Conservation (phyloP, 2,888 invertebrate species). For the Morinoia aosen region DNA sequence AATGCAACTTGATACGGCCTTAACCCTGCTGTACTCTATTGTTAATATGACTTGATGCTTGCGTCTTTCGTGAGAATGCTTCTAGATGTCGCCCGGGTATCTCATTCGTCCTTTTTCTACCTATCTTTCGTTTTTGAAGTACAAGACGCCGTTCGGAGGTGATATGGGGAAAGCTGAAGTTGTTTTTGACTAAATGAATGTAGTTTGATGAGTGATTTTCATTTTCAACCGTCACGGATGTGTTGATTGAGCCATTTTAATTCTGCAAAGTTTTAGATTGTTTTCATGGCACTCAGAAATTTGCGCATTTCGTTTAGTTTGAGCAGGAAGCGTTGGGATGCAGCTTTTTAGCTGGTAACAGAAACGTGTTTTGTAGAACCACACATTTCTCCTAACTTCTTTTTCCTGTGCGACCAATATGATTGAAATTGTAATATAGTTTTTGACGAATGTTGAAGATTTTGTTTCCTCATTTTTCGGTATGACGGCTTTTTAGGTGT, state of each 20-base stretch:
- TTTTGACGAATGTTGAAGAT: slow-evolving; percentile 2
- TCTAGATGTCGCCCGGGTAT: neutral
- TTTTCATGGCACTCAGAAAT: neutral
- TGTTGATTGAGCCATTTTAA: neutral
- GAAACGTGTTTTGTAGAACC: neutral
- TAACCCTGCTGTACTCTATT: neutral
- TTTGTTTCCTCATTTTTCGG: neutral
- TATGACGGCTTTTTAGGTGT: neutral
- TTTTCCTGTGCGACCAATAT: neutral
- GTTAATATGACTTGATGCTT: neutral
- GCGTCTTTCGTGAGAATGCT: neutral
- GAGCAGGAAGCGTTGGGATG: neutral
- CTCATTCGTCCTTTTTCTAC: neutral
- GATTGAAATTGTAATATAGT: slow-evolving; percentile 17
- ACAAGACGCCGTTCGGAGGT: neutral
- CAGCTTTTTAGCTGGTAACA: neutral
- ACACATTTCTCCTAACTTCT: neutral
- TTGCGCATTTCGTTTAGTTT: neutral
- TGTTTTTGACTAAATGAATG: too few species aligned
- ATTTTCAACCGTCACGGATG: too few species aligned
- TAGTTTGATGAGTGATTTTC: neutral
- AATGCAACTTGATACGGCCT: slow-evolving; percentile 5
- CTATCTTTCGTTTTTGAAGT: neutral
- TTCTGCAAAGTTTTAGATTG: neutral
- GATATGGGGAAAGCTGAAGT: neutral